Evolutionary conservation across 2,113 vertebrate species (phyloP), one percentile per base, ranked within the genome.

Genomic region (Marmota monax): DNA sequence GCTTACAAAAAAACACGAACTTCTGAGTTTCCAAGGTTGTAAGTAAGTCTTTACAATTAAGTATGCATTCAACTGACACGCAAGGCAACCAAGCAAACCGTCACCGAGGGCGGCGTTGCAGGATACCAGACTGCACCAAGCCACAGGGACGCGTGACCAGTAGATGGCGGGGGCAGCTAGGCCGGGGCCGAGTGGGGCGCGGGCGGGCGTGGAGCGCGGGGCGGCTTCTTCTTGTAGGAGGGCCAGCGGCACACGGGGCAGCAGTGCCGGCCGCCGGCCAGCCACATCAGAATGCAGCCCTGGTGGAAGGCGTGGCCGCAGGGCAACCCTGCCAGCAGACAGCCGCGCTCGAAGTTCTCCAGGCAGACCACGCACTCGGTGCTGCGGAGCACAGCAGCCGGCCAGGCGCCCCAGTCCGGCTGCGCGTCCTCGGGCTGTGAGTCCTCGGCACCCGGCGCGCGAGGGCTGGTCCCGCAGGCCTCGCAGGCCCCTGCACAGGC

Each of bases 301-400:
- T 99, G 99, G 98, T 99, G 99, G 98, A 99, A 99, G 93, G 99
- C 99, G 13, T 99, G 99, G 97, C 99, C 99, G 48, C 99, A 99
- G 0, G 99, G 99, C 96, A 99, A 97, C 18, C 99, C 99, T 99
- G 99, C 99, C 7, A 99, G 98, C 84, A 99, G 98, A 95, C 99
- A 99, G 48, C 98, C 98, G 0, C 96, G 96, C 39, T 98, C 98
- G 97, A 99, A 99, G 99, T 99, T 99, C 92, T 99, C 99, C 91
- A 99, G 98, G 98, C 99, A 99, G 86, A 99, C 99, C n/a, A 99
- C 99, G 0, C 99, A 99, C 93, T 99, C 99, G 0, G 99, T 99
- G 92, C 99, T 99, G 94, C 97, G 99, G 97, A 99, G 98, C 99
- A 99, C 98, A 83, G 97, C 97, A 0, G 97, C 32, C 18, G 99